Base-by-base conservation (phyloP, 2,888 invertebrate genomes). In the Eremobia ochroleuca region DNA sequence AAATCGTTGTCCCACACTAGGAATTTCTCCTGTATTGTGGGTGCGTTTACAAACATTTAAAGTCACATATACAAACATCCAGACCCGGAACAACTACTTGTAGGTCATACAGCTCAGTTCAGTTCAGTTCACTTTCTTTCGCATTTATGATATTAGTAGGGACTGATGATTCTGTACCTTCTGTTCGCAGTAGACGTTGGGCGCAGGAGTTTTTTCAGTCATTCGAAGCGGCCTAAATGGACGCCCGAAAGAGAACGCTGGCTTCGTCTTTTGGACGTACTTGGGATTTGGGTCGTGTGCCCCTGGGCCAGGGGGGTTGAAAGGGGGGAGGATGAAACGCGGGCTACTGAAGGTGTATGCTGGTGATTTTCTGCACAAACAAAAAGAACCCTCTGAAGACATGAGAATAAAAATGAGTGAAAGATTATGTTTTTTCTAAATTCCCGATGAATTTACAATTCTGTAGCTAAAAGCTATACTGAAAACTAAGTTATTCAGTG, bases 151-250 rank as follows among this genome's bases (percentile, higher is more conserved):
- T 67, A 34, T 34, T n/a, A 37, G 13, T 34, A 62, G 11, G 21
- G 21, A n/a, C 21, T 21, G 21, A n/a, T 55, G n/a, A 65, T 49
- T 37, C 15, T 59, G 43, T 90, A 96, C 96, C 94, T 94, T 96
- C 90, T 94, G 95, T 85, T 94, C 93, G 85, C 96, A 96, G 83
- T 96, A 96, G 2, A 90, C 86, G 85, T 95, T 95, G 1, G 96
- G 95, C 1, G 95, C 88, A 25, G 96, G 96, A 34, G 83, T 79
- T 61, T 34, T 13, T 28, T 87, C 25, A 37, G 0, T 86, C 9
- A 81, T 76, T 28, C 85, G 87, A 68, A 80, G 86, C 6, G 9
- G 79, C 76, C 87, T 92, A 87, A 85, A 92, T 28, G 91, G 90
- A 2, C 83, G 87, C 21, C 93, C 95, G 59, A 96, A 94, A 5